phyloP scores from a whole-genome alignment of 2,113 vertebrate species.

The Bufo gargarizans region DNA sequence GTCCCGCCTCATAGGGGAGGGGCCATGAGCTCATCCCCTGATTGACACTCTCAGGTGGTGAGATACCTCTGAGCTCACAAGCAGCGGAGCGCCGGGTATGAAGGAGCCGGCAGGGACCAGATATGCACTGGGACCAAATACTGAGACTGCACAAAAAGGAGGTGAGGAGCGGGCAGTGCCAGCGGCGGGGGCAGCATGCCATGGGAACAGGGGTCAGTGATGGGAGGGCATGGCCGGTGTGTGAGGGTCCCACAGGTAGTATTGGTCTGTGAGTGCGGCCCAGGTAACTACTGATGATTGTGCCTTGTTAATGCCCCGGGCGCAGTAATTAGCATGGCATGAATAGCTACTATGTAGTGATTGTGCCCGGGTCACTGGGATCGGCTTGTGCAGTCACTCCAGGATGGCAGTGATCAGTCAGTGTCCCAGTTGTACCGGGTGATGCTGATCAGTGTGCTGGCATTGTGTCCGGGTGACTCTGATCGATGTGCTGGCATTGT shows the following conservation, averaged over 20 bases:
- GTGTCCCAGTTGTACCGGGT: too few relatives aligned
- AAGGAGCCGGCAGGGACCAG: background rate
- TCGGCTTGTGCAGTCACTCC: too few relatives aligned
- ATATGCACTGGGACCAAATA: conserved; percentile 78
- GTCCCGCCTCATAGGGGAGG: conserved; percentile 54
- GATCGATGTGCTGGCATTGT: background rate
- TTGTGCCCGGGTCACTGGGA: background rate
- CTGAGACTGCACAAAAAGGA: conserved; percentile 70
- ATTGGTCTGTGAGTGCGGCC: too few relatives aligned
- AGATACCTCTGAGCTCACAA: conserved; percentile 49
- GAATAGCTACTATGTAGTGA: background rate
- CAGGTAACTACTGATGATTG: too few relatives aligned
- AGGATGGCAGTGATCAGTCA: too few relatives aligned
- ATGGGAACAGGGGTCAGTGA: background rate
- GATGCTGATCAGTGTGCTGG: background rate
- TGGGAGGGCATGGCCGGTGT: background rate
- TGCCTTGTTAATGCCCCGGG: too few relatives aligned
- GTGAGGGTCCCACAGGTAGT: background rate
- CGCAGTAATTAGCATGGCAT: background rate
- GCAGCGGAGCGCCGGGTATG: conserved; percentile 48
- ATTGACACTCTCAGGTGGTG: conserved; percentile 64
- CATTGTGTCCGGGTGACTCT: background rate
- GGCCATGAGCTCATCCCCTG: conserved; percentile 57
- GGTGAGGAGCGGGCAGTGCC: conserved; percentile 67
- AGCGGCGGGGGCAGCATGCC: background rate